Base-by-base conservation (phyloP, 2,797 vertebrate species). In the Ceryle rudis region DNA sequence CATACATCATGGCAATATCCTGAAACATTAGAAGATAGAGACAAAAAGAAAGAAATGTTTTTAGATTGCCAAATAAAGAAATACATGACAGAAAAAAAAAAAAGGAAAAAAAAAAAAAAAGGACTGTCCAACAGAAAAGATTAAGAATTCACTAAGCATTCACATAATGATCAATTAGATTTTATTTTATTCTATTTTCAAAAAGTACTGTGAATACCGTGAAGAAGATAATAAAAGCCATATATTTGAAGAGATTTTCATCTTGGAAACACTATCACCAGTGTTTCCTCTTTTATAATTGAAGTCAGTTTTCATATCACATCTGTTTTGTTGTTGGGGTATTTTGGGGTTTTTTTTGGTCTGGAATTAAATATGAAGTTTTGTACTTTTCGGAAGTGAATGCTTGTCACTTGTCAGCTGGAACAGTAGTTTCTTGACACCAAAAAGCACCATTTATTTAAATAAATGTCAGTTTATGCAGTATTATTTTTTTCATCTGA, bases 21-120 rank as follows among this genome's bases (percentile, higher is more conserved):
- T 81, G 52, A 66, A 84, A 78, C 3, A 8, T 49, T 60, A 47
- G 11, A 22, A 52, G 14, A 10, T 25, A 21, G 9, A 72, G 8
- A 35, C 26, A 67, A 90, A 46, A 49, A 1, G 6, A 15, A 17
- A 10, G 23, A 88, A 67, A 57, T 1, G 0, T 21, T 57, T 72
- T 72, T 62, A 61, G 21, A 47, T 2, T 47, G 9, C 15, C 1
- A 62, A 47, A 13, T 28, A 7, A 62, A 51, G 3, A 79, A 82
- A 57, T 49, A 44, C 8, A 6, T 72, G 35, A 62, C 10, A 55
- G 39, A 8, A 6, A 71, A 75, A 78, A 52, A 17, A 3, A 83
- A 31, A 1, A 8, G 1, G 5, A 4, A 2, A 6, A 58, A 14
- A 15, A 4, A 5, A 2, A 14, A 19, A 15, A 4, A 6, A 3